A percentile compares a stretch with the other conserved stretches of the same genome.
These are phyloP conservation scores for Hippoglossus stenolepis DNA, from an alignment of 2,113 vertebrate genomes.

Conservation along the genomic window DNA sequence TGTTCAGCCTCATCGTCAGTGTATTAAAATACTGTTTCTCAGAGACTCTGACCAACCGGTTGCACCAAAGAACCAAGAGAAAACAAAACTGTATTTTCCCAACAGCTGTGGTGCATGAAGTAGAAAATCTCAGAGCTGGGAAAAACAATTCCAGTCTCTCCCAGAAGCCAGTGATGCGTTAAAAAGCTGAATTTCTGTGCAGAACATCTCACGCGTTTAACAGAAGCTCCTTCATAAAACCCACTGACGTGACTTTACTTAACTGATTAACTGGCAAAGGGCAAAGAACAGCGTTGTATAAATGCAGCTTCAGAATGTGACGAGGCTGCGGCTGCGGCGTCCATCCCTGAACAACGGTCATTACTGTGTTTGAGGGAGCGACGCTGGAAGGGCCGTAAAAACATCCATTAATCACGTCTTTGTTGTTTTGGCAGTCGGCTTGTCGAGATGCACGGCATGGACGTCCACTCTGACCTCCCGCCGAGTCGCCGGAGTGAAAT, in stretches of 20 bases:
- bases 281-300: slow-evolving; percentile 38
- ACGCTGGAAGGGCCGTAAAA: slow-evolving; percentile 51
- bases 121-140: too few relatives aligned
- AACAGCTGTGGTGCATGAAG: neutral
- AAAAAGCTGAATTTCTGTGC: slow-evolving; percentile 17
- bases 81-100: neutral
- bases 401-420: slow-evolving; percentile 72
- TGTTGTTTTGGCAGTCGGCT: slow-evolving; percentile 66
- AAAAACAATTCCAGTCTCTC: slow-evolving; percentile 4
- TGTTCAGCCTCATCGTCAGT: too few relatives aligned
- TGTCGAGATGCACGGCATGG: slow-evolving; percentile 59
- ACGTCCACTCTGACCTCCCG: slow-evolving; percentile 68
- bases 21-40: too few relatives aligned
- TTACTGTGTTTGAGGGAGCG: slow-evolving; percentile 63
- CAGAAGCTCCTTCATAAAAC: neutral
- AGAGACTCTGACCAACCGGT: neutral
- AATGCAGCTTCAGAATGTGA: slow-evolving; percentile 41
- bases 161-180: slow-evolving; percentile 6
- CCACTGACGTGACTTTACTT: slow-evolving; percentile 29
- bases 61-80: neutral
- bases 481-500: slow-evolving; percentile 38
- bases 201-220: slow-evolving; percentile 21
- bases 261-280: slow-evolving; percentile 43
- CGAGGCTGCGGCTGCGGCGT: slow-evolving; percentile 34
- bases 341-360: slow-evolving; percentile 54